Percentiles rank a stretch among this genome's conserved stretches.
These are phyloP conservation scores for Diadromus collaris DNA, from an alignment of 2,888 invertebrate genomes.

Conservation along the genomic window DNA sequence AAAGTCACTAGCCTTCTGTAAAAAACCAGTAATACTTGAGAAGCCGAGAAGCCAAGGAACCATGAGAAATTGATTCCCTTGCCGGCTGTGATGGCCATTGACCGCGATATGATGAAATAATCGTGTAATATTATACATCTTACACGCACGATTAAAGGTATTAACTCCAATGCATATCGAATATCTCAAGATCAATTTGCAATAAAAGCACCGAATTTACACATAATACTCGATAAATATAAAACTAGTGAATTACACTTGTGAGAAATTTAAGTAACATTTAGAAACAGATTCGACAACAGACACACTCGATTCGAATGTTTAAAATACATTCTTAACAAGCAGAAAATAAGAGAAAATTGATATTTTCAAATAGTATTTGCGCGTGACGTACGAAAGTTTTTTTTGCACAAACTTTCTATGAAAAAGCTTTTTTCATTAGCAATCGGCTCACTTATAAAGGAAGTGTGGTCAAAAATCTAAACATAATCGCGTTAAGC, in stretches of 20 bases:
- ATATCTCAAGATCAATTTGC: neutral
- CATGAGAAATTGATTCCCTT: neutral
- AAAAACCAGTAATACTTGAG: neutral
- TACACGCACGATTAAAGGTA: neutral
- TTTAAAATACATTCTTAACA: neutral
- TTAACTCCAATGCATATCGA: neutral
- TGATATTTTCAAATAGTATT: neutral
- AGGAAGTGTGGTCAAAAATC: neutral
- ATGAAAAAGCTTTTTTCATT: neutral
- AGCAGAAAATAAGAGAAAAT: neutral
- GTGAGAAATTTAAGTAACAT: neutral
- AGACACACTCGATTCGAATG: neutral
- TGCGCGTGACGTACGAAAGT: neutral
- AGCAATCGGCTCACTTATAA: neutral
- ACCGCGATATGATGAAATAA: neutral
- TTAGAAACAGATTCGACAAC: neutral
- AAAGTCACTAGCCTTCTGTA: neutral
- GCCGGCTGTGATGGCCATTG: neutral
- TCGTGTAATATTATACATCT: neutral
- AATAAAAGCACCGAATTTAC: neutral
- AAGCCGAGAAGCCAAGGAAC: neutral
- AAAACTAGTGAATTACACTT: neutral
- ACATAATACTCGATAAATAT: neutral
- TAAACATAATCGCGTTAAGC: neutral
- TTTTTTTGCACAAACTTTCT: neutral